Evolutionary conservation across 2,888 invertebrate genomes (phyloP).

Genomic region (Cheilosia grossa): DNA sequence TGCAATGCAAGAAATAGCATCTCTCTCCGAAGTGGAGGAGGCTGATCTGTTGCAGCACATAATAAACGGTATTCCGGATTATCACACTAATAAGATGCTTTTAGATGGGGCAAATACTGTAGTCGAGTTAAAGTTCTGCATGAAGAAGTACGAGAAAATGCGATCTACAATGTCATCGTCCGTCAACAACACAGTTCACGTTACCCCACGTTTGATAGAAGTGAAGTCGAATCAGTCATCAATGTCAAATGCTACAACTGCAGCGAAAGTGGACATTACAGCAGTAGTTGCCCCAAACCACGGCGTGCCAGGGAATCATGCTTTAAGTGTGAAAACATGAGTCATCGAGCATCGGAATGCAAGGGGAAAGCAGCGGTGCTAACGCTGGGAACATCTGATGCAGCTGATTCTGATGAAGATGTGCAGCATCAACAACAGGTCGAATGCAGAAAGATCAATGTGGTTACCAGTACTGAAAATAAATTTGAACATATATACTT

Average conservation of each 20-base stretch:
- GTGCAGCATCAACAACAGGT: constrained; percentile 8
- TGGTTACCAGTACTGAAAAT: constrained; percentile 5
- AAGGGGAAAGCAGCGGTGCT: too few relatives aligned
- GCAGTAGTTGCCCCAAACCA: not conserved
- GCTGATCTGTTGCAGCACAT: constrained; percentile 33
- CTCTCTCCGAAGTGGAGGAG: constrained; percentile 19
- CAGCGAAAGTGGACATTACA: not conserved
- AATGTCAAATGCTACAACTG: not conserved
- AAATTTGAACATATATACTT: constrained; percentile 24
- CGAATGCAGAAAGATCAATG: constrained; percentile 3
- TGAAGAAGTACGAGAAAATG: constrained; percentile 15
- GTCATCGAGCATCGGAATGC: too few relatives aligned
- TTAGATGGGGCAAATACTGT: constrained; percentile 20
- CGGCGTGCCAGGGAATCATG: not conserved
- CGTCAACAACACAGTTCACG: not conserved
- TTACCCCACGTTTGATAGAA: not conserved
- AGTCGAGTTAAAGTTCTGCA: constrained; percentile 3
- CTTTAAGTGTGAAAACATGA: too few relatives aligned
- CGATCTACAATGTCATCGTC: not conserved
- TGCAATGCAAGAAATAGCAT: constrained; percentile 49
- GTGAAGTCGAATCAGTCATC: not conserved
- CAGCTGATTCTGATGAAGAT: not conserved
- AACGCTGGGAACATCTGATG: not conserved
- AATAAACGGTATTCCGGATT: constrained; percentile 24
- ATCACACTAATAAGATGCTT: not conserved